A percentile compares a stretch with the other conserved stretches of the same genome.
Conservation (phyloP, 2,113 vertebrate species). For the Chloropsis cyanopogon region DNA sequence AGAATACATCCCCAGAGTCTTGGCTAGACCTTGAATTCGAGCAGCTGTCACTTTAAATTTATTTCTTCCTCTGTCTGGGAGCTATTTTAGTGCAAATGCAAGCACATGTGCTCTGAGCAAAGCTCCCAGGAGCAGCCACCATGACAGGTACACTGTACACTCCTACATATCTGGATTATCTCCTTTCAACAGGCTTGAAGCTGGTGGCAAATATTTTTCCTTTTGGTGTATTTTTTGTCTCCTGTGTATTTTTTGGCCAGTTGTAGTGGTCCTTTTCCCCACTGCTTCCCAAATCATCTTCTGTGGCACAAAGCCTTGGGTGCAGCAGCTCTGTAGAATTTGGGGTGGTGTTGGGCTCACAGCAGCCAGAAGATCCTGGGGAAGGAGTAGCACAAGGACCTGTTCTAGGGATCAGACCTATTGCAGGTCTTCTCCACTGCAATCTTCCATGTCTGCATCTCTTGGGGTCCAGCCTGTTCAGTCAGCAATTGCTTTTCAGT, state of each 20-base stretch:
- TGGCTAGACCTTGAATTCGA: background rate
- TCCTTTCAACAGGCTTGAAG: background rate
- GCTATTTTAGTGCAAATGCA: slow-evolving; percentile 16
- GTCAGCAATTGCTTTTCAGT: background rate
- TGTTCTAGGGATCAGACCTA: background rate
- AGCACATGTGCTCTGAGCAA: background rate
- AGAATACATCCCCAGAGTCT: background rate
- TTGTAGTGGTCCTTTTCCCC: background rate
- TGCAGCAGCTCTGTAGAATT: background rate
- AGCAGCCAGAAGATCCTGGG: background rate
- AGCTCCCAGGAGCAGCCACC: background rate
- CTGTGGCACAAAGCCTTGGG: background rate
- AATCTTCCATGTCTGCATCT: background rate
- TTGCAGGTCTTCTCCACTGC: background rate
- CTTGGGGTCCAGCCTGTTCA: background rate
- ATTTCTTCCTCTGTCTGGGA: background rate
- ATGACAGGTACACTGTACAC: background rate
- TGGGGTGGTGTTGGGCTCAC: background rate
- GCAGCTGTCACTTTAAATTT: slow-evolving; percentile 29
- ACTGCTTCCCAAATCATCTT: background rate
- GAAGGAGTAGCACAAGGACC: background rate
- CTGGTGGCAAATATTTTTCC: background rate
- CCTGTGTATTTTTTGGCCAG: background rate
- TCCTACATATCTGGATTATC: background rate
- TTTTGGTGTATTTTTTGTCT: background rate